These are phyloP conservation scores for Drosophila koepferae DNA, from an alignment of 2,888 invertebrate species.

Conservation along the genomic window DNA sequence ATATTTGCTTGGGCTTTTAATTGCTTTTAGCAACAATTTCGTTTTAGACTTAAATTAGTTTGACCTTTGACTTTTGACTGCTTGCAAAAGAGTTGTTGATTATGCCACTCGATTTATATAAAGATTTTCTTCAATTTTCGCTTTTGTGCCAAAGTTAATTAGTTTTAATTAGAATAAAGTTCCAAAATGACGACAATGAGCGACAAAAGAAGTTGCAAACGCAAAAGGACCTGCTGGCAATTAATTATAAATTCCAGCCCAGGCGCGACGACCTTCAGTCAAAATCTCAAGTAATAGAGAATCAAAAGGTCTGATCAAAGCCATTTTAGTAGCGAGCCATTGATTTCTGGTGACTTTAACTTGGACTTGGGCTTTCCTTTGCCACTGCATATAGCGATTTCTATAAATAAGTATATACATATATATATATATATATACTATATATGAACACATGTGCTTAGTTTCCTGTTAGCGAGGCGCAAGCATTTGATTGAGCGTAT, in stretches of 20 bases:
- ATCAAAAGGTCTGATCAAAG: constrained; percentile 33
- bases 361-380: constrained; percentile 15
- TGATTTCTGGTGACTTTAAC: constrained; percentile 31
- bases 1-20: constrained; percentile 64
- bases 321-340: constrained; percentile 59
- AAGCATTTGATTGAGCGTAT: constrained; percentile 73
- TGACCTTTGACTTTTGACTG: constrained; percentile 34
- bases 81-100: constrained; percentile 11
- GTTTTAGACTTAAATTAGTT: constrained; percentile 31
- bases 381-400: not conserved
- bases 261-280: not conserved
- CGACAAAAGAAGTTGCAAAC: constrained; percentile 17
- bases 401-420: constrained; percentile 1
- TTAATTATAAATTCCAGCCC: constrained; percentile 30
- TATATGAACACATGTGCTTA: constrained; percentile 10
- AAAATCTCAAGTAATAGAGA: constrained; percentile 9
- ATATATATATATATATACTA: not conserved
- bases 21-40: constrained; percentile 53
- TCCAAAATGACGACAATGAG: not conserved
- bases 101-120: constrained; percentile 20
- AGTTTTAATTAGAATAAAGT: constrained; percentile 46
- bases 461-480: constrained; percentile 45
- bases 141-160: constrained; percentile 48
- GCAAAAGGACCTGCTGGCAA: constrained; percentile 14
- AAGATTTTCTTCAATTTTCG: constrained; percentile 14